Conservation (phyloP, 2,888 invertebrate genomes). For the Tenthredo scrophulariae region DNA sequence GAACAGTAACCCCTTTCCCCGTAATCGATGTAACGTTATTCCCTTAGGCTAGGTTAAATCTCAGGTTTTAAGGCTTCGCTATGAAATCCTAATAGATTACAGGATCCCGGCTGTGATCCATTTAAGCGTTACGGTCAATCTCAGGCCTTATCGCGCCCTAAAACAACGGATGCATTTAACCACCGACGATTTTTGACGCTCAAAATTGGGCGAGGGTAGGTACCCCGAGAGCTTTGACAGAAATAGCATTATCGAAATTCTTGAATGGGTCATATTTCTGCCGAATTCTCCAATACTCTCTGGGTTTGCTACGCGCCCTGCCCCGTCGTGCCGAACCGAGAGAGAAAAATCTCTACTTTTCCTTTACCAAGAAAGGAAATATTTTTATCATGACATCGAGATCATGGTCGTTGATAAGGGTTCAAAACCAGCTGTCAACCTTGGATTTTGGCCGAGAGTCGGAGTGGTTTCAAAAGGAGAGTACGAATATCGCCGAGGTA, state of each 20-base stretch:
- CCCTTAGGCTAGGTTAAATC: conserved; percentile 37
- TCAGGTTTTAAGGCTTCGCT: conserved; percentile 39
- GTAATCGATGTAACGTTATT: conserved; percentile 8
- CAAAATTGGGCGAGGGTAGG: background rate
- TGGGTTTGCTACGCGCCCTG: background rate
- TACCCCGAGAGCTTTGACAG: background rate
- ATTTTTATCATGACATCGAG: background rate
- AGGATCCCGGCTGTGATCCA: background rate
- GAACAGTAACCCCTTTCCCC: background rate
- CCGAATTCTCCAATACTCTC: background rate
- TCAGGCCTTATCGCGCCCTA: background rate
- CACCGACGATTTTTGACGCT: background rate
- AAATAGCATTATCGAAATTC: conserved; percentile 6
- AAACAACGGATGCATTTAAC: background rate
- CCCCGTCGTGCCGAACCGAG: background rate
- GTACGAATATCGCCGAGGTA: background rate
- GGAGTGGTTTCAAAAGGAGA: background rate
- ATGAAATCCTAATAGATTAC: conserved; percentile 48
- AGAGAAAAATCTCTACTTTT: background rate
- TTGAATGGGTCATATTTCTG: conserved; percentile 7
- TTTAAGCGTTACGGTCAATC: conserved; percentile 50
- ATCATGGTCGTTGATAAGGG: background rate
- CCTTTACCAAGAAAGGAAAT: background rate
- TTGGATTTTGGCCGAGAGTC: conserved; percentile 4
- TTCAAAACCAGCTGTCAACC: background rate